Base-by-base conservation (phyloP, 2,797 vertebrate species). In the Sphaeramia orbicularis region DNA sequence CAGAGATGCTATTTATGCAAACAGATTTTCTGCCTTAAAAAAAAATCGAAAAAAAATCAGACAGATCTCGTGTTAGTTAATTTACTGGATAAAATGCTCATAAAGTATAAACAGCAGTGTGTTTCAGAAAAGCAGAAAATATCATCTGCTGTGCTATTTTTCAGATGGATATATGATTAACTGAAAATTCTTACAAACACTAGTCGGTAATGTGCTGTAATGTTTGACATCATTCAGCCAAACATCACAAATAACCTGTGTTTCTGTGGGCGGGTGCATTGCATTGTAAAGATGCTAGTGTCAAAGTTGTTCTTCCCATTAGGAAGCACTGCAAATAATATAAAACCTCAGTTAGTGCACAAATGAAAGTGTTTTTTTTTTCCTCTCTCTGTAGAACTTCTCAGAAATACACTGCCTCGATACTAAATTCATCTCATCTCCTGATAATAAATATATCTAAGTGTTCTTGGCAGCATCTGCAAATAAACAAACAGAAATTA, bases 401-500 rank as follows among this genome's bases (percentile, higher is more conserved):
- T 47, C 41, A 47, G 44, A 63, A 54, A 47, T 38, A 49, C 53
- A 32, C 44, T 72, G 62, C 69, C 54, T 56, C 27, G 15, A 65
- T 57, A 32, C 67, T 78, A 60, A 78, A 58, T 71, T 63, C 37
- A 43, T 51, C 42, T 63, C 61, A 38, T 56, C 49, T 64, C 35
- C 64, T 9, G 4, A 56, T 67, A 65, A 64, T 65, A 18, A 76
- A 71, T 48, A 60, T 62, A 38, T 68, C 51, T 43, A 76, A 76
- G 57, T 77, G 62, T 51, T 76, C 64, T 76, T 85, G 81, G 81
- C 77, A 78, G 67, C 62, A 54, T 53, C 37, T 61, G 55, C 51
- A 69, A 80, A 79, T 85, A 85, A 85, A 79, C 61, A 80, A 85
- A 79, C 72, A 43, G 30, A 68, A 76, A 75, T 74, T 67, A 36